Percentiles rank a stretch among this genome's conserved stretches.
Conservation (phyloP, 2,113 vertebrate species). For the Pomatostomus ruficeps region DNA sequence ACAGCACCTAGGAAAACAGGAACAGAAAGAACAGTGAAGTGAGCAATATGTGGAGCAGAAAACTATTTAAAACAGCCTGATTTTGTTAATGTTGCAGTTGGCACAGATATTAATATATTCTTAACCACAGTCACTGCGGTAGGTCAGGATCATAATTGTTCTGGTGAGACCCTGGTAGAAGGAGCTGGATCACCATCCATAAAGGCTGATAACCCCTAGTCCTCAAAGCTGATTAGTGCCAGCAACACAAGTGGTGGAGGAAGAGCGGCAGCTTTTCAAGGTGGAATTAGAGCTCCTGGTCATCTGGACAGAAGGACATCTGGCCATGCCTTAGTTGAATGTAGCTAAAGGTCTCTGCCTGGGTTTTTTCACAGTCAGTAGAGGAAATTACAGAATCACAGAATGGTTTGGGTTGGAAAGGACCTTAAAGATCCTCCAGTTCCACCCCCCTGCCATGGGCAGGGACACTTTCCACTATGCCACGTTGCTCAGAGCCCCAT, state of each 20-base stretch:
- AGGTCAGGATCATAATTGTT: not conserved
- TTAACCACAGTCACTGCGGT: not conserved
- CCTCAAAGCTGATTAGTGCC: not conserved
- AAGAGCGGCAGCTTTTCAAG: not conserved
- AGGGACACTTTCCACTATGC: not conserved
- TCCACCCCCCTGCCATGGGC: not conserved
- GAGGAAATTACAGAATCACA: not conserved
- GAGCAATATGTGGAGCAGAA: not conserved
- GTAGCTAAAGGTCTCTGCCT: not conserved
- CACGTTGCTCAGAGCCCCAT: not conserved
- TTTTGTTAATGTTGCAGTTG: not conserved
- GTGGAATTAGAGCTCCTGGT: not conserved
- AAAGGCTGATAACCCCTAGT: not conserved
- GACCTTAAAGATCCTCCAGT: not conserved
- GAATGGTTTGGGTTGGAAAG: not conserved
- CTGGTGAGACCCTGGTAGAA: not conserved
- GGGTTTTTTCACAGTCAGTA: not conserved
- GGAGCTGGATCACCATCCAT: not conserved
- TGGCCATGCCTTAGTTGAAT: not conserved
- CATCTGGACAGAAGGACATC: not conserved
- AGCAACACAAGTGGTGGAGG: not conserved
- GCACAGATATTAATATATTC: not conserved
- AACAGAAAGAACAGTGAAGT: not conserved
- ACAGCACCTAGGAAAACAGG: constrained; percentile 59
- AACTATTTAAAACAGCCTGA: not conserved